Evolutionary conservation across 2,888 invertebrate species (phyloP).

Genomic region (Gortyna flavago): DNA sequence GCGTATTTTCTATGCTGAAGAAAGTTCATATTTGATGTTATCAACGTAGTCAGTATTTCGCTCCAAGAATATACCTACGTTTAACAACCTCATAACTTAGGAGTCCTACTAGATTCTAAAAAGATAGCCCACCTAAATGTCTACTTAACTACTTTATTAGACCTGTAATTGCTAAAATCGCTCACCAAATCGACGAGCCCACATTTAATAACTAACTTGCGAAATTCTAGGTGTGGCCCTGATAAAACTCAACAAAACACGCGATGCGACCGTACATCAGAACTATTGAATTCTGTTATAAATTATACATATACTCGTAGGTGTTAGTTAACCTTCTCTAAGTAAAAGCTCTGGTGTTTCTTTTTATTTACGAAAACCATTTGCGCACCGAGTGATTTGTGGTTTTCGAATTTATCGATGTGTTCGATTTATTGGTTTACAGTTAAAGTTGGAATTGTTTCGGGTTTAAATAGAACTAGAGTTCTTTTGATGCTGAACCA

Average conservation of each 20-base stretch:
- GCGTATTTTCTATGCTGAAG: slow-evolving; percentile 3
- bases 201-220: slow-evolving; percentile 69
- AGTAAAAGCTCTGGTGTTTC: slow-evolving; percentile 64
- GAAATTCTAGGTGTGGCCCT: slow-evolving; percentile 78
- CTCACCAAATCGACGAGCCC: slow-evolving; percentile 47
- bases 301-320: slow-evolving; percentile 52
- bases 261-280: slow-evolving; percentile 79
- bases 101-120: slow-evolving; percentile 25
- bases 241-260: slow-evolving; percentile 74
- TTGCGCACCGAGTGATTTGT: slow-evolving; percentile 69
- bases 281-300: slow-evolving; percentile 64
- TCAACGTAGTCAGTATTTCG: slow-evolving; percentile 19
- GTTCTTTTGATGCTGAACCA: slow-evolving; percentile 64
- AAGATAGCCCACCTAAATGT: slow-evolving; percentile 47
- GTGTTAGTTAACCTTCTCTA: slow-evolving; percentile 63
- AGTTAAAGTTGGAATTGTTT: slow-evolving; percentile 65
- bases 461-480: slow-evolving; percentile 58
- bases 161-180: slow-evolving; percentile 57
- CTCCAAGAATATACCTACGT: slow-evolving; percentile 8
- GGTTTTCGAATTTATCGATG: slow-evolving; percentile 63
- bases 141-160: slow-evolving; percentile 54
- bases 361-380: slow-evolving; percentile 68
- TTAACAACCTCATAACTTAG: slow-evolving; percentile 24
- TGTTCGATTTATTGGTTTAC: slow-evolving; percentile 66
- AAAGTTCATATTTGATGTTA: slow-evolving; percentile 24